These are phyloP conservation scores for Anthopleura sola DNA, from an alignment of 64 coral and sea anemone genomes.

Conservation along the genomic window DNA sequence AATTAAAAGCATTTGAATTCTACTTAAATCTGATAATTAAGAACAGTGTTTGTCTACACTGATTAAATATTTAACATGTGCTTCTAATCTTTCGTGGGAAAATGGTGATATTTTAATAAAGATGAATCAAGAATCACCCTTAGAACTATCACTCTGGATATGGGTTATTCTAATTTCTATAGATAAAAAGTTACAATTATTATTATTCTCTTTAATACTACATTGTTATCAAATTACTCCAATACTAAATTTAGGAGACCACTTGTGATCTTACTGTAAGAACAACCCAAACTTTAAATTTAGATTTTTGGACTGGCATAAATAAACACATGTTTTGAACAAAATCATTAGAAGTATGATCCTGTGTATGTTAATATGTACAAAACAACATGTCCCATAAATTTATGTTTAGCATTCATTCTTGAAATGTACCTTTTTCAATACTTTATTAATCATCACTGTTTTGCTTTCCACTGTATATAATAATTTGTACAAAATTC, in stretches of 20 bases:
- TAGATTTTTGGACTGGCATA: too few species aligned
- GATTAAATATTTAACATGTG: background rate
- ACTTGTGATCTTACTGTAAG: background rate
- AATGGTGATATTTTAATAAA: background rate
- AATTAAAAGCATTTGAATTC: background rate
- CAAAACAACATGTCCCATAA: too few species aligned
- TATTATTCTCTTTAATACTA: background rate
- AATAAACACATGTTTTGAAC: too few species aligned
- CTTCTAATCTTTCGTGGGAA: background rate
- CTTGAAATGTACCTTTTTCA: too few species aligned
- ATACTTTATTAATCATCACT: too few species aligned
- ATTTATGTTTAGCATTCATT: too few species aligned
- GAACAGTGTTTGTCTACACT: background rate
- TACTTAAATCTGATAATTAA: background rate
- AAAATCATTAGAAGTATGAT: too few species aligned
- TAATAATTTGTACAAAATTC: too few species aligned
- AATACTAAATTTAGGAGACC: background rate
- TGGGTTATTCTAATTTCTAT: background rate
- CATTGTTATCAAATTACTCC: background rate
- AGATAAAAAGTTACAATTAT: background rate
- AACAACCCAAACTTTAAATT: too few species aligned
- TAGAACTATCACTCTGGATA: background rate
- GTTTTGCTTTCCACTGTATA: too few species aligned
- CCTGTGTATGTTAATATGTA: too few species aligned
- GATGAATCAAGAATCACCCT: background rate